phyloP scores from a whole-genome alignment of 2,888 invertebrate species.

The Nymphalis c-album region DNA sequence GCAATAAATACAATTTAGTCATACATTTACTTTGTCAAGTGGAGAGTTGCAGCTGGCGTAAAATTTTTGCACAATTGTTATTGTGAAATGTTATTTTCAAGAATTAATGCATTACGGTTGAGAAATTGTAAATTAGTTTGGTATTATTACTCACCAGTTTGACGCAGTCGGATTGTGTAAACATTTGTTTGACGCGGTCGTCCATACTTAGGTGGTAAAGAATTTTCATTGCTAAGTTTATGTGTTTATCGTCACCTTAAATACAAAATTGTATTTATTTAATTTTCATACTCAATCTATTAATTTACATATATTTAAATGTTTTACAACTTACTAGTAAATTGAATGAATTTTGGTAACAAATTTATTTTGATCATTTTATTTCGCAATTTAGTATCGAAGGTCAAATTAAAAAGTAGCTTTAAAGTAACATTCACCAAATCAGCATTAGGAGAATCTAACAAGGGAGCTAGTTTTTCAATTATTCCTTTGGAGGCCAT shows the following conservation, averaged over 20 bases:
- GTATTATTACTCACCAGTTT: constrained; percentile 83
- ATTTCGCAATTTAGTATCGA: constrained; percentile 92
- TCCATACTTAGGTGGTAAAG: constrained; percentile 97
- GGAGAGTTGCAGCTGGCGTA: too few species aligned
- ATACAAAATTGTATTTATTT: constrained; percentile 36
- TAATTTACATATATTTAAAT: too few species aligned
- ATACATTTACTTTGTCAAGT: too few species aligned
- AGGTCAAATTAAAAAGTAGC: constrained; percentile 96
- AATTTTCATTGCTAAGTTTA: constrained; percentile 88
- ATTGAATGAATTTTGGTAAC: constrained; percentile 93
- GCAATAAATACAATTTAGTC: too few species aligned
- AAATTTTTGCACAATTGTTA: too few species aligned
- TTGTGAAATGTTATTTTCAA: too few species aligned
- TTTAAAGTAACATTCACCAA: constrained; percentile 92
- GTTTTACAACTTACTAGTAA: constrained; percentile 84
- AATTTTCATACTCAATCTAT: too few species aligned
- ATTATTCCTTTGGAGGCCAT: constrained; percentile 92
- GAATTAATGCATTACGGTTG: neutral
- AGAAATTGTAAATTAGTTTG: neutral
- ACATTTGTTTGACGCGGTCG: constrained; percentile 95
- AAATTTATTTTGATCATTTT: constrained; percentile 95
- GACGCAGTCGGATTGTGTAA: constrained; percentile 96
- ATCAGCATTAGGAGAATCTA: constrained; percentile 85
- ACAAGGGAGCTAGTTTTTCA: constrained; percentile 90
- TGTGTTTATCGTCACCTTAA: constrained; percentile 89